These are phyloP conservation scores for Sebastes minor DNA, from an alignment of 2,797 vertebrate genomes.

Conservation along the genomic window DNA sequence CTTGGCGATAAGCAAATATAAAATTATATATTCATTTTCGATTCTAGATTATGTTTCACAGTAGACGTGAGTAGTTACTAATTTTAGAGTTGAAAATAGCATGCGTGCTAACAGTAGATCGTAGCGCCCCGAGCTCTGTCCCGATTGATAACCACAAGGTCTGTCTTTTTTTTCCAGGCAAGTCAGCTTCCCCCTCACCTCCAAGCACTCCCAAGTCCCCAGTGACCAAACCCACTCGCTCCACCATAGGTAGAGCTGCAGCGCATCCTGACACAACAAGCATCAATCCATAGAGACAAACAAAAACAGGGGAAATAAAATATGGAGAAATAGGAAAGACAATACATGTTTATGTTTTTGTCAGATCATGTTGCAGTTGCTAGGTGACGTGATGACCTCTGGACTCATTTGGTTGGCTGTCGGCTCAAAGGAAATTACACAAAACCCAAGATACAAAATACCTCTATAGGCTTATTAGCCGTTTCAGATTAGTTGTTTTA, in stretches of 20 bases:
- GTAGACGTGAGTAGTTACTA: constrained; percentile 43
- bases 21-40: background rate
- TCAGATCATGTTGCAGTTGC: background rate
- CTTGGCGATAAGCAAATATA: background rate
- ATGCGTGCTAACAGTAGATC: constrained; percentile 60
- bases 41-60: background rate
- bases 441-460: background rate
- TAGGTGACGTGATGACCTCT: background rate
- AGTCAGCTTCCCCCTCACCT: constrained; percentile 77
- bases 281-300: constrained; percentile 10
- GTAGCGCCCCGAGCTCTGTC: constrained; percentile 8
- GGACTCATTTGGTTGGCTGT: background rate
- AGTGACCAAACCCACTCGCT: constrained; percentile 81
- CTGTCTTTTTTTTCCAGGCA: constrained; percentile 85
- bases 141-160: constrained; percentile 63
- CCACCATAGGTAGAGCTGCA: constrained; percentile 76
- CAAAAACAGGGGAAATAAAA: background rate
- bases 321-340: background rate
- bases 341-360: background rate
- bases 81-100: constrained; percentile 28
- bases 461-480: background rate
- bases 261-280: constrained; percentile 41
- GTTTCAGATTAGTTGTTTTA: background rate
- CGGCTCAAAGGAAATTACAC: background rate
- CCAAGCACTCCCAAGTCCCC: constrained; percentile 73